A percentile compares a stretch with the other conserved stretches of the same genome.
phyloP scores from a whole-genome alignment of 2,113 vertebrate genomes.

The Brienomyrus brachyistius region DNA sequence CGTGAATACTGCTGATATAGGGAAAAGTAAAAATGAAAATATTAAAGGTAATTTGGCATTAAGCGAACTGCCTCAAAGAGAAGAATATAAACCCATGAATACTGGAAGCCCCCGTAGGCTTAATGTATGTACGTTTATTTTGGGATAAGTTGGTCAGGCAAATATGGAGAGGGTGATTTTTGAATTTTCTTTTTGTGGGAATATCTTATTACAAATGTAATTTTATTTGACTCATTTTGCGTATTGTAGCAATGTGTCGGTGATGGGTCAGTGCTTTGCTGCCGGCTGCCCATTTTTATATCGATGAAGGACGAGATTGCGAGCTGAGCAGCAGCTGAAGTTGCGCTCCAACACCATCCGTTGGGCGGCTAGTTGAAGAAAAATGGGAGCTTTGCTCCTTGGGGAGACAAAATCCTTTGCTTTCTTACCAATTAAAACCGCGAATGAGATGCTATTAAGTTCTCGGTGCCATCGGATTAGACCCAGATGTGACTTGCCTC shows the following conservation, averaged over 20 bases:
- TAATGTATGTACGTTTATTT: neutral
- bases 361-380: neutral
- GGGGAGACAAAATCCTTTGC: neutral
- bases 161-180: neutral
- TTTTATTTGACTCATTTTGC: neutral
- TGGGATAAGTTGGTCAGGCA: neutral
- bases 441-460: slow-evolving; percentile 34
- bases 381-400: neutral
- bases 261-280: neutral
- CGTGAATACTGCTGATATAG: neutral
- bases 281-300: slow-evolving; percentile 20
- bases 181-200: neutral
- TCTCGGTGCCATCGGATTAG: slow-evolving; percentile 28
- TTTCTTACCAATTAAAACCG: slow-evolving; percentile 15
- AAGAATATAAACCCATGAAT: neutral
- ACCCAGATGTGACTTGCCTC: slow-evolving; percentile 43
- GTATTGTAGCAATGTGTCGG: neutral
- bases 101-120: neutral
- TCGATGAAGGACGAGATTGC: slow-evolving; percentile 12
- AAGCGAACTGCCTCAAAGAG: neutral
- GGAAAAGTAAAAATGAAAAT: neutral
- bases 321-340: neutral
- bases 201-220: neutral
- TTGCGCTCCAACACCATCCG: neutral
- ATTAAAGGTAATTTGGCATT: neutral